Evolutionary conservation across 2,888 invertebrate species (phyloP).

Genomic region (Hyppa rectilinea): DNA sequence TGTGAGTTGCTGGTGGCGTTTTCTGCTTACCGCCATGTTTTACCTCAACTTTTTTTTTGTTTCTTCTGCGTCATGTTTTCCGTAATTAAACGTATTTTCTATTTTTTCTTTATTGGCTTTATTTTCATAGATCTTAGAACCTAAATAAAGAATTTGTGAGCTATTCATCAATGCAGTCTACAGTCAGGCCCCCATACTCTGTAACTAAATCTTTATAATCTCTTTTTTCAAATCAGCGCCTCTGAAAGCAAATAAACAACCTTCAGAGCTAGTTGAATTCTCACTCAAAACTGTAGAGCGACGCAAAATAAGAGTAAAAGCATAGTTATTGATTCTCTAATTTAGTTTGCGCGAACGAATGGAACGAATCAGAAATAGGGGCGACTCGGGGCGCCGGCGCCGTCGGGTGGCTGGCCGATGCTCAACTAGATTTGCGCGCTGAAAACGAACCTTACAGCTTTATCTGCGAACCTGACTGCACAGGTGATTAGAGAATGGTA

Average conservation of each 20-base stretch:
- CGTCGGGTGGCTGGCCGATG: background rate
- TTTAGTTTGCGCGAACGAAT: conserved; percentile 53
- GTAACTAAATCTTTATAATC: background rate
- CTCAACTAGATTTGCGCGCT: conserved; percentile 45
- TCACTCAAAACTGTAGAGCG: conserved; percentile 30
- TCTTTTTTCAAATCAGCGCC: conserved; percentile 8
- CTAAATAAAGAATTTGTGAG: too few species aligned
- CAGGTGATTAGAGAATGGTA: conserved; percentile 6
- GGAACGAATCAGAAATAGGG: conserved; percentile 55
- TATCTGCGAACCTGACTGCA: background rate
- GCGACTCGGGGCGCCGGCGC: conserved; percentile 9
- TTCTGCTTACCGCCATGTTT: too few species aligned
- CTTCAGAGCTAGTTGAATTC: conserved; percentile 34
- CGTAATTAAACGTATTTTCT: too few species aligned
- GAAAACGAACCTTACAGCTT: conserved; percentile 26
- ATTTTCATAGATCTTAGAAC: background rate
- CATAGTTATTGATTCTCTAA: conserved; percentile 60
- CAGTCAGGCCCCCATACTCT: background rate
- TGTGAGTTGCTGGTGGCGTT: too few species aligned
- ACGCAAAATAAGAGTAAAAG: conserved; percentile 52
- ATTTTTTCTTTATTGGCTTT: too few species aligned
- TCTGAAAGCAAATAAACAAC: conserved; percentile 15
- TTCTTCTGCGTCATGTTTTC: too few species aligned
- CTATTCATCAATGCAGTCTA: too few species aligned
- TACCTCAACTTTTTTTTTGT: too few species aligned